Evolutionary conservation across 2,888 invertebrate genomes (phyloP).

Genomic region (Acanthococcus lagerstroemiae): DNA sequence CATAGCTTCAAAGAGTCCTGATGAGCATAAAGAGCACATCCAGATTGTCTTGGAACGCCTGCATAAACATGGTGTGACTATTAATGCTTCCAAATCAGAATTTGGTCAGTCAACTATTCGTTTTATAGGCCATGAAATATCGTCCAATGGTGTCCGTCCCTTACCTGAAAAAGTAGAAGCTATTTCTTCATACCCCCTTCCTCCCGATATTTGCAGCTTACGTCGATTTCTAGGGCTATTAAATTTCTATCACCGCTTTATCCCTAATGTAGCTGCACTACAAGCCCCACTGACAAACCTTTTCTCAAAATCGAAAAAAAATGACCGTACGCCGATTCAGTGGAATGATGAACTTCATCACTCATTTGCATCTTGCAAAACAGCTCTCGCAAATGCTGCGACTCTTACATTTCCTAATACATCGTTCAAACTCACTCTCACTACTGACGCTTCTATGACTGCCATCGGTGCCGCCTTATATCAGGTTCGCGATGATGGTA

Average conservation of each 20-base stretch:
- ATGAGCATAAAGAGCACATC: constrained; percentile 36
- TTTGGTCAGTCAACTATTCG: constrained; percentile 36
- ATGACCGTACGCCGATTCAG: constrained; percentile 25
- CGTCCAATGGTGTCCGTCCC: constrained; percentile 38
- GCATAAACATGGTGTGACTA: constrained; percentile 36
- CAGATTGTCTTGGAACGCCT: constrained; percentile 33
- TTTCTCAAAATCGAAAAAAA: constrained; percentile 32
- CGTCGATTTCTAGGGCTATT: constrained; percentile 34
- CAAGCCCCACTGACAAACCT: constrained; percentile 27
- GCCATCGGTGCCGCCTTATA: constrained; percentile 42
- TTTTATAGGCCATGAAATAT: constrained; percentile 38
- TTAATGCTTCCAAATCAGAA: constrained; percentile 40
- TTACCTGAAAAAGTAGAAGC: constrained; percentile 39
- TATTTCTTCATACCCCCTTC: constrained; percentile 36
- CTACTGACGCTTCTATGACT: constrained; percentile 41
- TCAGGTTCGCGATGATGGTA: constrained; percentile 35
- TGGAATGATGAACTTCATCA: constrained; percentile 34
- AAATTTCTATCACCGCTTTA: constrained; percentile 33
- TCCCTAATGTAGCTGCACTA: constrained; percentile 31
- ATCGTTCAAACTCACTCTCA: constrained; percentile 38
- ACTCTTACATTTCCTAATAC: constrained; percentile 39
- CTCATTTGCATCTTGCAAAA: constrained; percentile 38
- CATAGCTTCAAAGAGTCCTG: constrained; percentile 32
- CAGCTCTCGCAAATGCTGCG: constrained; percentile 38
- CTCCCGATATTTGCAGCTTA: constrained; percentile 26